phyloP scores from a whole-genome alignment of 2,113 vertebrate genomes.

The Saguinus midas region DNA sequence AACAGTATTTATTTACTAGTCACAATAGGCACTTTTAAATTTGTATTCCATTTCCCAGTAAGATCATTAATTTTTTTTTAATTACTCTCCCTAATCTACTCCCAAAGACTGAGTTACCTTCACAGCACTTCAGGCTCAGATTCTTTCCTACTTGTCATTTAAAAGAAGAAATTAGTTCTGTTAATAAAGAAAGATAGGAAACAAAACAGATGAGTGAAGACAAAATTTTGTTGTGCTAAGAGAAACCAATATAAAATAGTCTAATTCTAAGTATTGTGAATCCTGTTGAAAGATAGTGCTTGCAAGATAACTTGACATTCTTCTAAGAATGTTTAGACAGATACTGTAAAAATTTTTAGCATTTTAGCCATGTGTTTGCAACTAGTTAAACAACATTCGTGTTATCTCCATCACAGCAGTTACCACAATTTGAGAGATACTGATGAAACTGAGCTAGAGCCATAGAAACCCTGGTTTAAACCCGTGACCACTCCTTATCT shows the following conservation, averaged over 20 bases:
- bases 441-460: neutral
- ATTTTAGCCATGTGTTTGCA: neutral
- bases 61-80: conserved; percentile 47
- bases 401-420: neutral
- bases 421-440: neutral
- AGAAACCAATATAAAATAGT: neutral
- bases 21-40: conserved; percentile 5
- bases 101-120: conserved; percentile 16
- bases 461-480: neutral
- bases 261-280: neutral
- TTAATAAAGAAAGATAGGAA: neutral
- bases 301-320: neutral
- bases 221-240: neutral
- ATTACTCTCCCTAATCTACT: conserved; percentile 17
- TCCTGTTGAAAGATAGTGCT: neutral
- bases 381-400: neutral
- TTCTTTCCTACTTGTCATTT: neutral
- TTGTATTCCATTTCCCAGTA: conserved; percentile 7
- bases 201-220: neutral
- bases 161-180: conserved; percentile 24
- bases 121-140: neutral
- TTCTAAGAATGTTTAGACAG: neutral
- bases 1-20: conserved; percentile 14
- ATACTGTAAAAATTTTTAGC: neutral
- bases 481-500: neutral